phyloP scores from a whole-genome alignment of 2,113 vertebrate species.

The Apistogramma diplotaenia region DNA sequence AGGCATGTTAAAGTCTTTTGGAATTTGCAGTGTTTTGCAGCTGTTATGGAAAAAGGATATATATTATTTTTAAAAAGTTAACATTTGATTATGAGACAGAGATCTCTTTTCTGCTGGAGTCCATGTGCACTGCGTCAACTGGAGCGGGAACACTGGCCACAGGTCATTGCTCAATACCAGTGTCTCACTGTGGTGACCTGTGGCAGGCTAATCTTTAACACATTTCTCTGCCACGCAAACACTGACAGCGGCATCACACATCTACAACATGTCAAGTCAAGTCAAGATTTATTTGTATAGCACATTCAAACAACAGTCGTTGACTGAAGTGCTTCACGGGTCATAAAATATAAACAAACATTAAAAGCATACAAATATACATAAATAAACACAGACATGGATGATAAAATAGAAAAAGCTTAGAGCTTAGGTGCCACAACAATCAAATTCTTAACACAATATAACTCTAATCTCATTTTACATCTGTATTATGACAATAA shows the following conservation, averaged over 20 bases:
- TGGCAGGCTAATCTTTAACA: background rate
- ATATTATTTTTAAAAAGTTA: fast-evolving
- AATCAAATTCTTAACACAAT: background rate
- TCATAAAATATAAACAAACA: no score
- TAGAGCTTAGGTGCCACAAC: no score
- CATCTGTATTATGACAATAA: no score
- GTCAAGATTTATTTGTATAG: no score
- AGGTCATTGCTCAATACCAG: background rate
- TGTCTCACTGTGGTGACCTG: background rate
- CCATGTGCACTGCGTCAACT: background rate
- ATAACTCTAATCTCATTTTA: no score
- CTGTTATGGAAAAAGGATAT: background rate
- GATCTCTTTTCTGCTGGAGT: background rate
- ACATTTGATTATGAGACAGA: fast-evolving
- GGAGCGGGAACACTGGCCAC: background rate
- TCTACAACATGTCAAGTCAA: no score
- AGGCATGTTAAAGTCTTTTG: background rate
- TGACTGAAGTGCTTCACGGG: no score
- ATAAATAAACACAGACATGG: no score
- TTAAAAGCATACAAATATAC: no score
- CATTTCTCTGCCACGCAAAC: background rate
- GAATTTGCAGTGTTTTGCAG: background rate
- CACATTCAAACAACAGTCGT: no score
- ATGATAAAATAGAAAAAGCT: no score
- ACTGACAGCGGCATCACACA: background rate